phyloP scores from a whole-genome alignment of 2,797 vertebrate species.

The Antrozous pallidus region DNA sequence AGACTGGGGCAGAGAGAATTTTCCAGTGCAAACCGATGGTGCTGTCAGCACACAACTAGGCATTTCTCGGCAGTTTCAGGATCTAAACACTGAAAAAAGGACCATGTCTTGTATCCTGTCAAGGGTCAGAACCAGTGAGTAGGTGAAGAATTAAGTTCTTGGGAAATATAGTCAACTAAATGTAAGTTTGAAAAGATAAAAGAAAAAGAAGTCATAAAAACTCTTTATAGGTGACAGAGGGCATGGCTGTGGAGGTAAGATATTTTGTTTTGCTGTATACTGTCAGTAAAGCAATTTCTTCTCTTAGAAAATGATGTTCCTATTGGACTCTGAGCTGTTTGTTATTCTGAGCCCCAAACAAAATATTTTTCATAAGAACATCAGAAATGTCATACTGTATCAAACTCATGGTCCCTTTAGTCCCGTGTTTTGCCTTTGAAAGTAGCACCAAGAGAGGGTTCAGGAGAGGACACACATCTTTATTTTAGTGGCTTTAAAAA shows the following conservation, averaged over 20 bases:
- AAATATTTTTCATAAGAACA: slow-evolving; percentile 71
- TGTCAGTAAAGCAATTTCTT: slow-evolving; percentile 70
- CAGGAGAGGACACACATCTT: slow-evolving; percentile 43
- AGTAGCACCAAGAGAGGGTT: slow-evolving; percentile 52
- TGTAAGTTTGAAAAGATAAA: slow-evolving; percentile 46
- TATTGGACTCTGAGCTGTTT: slow-evolving; percentile 62
- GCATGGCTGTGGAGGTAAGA: slow-evolving; percentile 60
- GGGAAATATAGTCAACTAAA: slow-evolving; percentile 63
- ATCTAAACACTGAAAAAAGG: not conserved
- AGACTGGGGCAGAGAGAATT: not conserved
- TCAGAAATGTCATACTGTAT: slow-evolving; percentile 61
- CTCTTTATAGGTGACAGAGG: slow-evolving; percentile 56
- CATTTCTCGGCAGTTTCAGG: not conserved
- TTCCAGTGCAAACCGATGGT: not conserved
- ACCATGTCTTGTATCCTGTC: not conserved
- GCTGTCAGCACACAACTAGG: fast-evolving
- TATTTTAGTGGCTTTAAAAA: slow-evolving; percentile 41
- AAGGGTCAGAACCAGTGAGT: slow-evolving; percentile 43
- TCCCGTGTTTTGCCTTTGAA: slow-evolving; percentile 37
- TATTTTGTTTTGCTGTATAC: slow-evolving; percentile 62
- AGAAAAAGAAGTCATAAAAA: slow-evolving; percentile 47
- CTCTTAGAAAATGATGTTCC: slow-evolving; percentile 69
- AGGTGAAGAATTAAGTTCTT: slow-evolving; percentile 60
- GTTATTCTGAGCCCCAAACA: slow-evolving; percentile 70
- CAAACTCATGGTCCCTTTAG: slow-evolving; percentile 42